phyloP scores from a whole-genome alignment of 2,888 invertebrate genomes.

The Lepidocyrtinus sp. region DNA sequence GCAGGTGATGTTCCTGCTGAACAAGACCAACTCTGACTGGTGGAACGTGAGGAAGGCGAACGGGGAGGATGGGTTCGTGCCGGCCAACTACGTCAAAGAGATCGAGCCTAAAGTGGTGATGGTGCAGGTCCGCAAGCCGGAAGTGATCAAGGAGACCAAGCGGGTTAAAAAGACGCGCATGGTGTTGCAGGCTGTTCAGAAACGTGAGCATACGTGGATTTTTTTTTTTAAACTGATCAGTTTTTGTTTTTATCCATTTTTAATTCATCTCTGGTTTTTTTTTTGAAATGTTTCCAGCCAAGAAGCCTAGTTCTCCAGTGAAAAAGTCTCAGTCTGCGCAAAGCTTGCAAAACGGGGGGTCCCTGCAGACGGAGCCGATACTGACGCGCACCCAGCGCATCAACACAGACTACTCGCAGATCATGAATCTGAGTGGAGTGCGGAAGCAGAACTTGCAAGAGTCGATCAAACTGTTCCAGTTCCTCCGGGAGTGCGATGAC shows the following conservation, averaged over 20 bases:
- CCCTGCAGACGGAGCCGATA: no score
- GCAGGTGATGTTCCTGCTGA: slow-evolving; percentile 88
- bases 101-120: slow-evolving; percentile 89
- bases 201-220: slow-evolving; percentile 18
- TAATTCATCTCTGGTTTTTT: neutral
- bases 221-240: no score
- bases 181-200: slow-evolving; percentile 86
- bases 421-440: slow-evolving; percentile 88
- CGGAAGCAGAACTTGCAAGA: slow-evolving; percentile 98
- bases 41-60: slow-evolving; percentile 97
- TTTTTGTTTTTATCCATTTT: no score
- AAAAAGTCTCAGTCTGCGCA: no score
- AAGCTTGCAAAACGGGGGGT: no score
- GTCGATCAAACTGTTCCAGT: slow-evolving; percentile 97
- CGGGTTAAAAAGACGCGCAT: slow-evolving; percentile 92
- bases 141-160: slow-evolving; percentile 86
- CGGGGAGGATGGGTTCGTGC: slow-evolving; percentile 96
- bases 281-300: no score
- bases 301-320: no score
- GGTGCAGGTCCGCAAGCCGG: slow-evolving; percentile 88
- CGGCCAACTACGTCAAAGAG: slow-evolving; percentile 96
- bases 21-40: slow-evolving; percentile 98
- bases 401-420: neutral
- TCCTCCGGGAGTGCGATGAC: slow-evolving; percentile 98
- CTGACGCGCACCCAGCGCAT: no score